Evolutionary conservation across 2,888 invertebrate species (phyloP).

Genomic region (Conchocele bisecta): DNA sequence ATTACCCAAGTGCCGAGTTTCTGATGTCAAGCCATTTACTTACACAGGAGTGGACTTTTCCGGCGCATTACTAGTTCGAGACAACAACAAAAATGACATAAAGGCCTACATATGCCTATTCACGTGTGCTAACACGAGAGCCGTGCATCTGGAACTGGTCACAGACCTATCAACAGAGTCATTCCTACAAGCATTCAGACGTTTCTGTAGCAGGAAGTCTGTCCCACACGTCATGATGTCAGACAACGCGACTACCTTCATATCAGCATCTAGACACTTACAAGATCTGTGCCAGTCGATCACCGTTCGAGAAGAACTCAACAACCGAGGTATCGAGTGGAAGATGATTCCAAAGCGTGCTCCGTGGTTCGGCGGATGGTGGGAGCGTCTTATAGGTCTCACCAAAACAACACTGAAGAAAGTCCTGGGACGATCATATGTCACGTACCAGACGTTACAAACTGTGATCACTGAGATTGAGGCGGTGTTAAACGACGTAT

Average conservation of each 20-base stretch:
- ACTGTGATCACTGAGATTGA: slow-evolving; percentile 50
- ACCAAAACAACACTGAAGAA: slow-evolving; percentile 41
- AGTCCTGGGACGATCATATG: slow-evolving; percentile 20
- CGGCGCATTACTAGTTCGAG: slow-evolving; percentile 22
- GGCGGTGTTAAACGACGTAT: slow-evolving; percentile 9
- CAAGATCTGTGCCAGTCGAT: not conserved
- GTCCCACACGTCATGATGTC: slow-evolving; percentile 37
- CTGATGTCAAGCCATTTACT: slow-evolving; percentile 30
- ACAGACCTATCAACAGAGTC: slow-evolving; percentile 21
- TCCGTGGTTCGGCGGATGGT: slow-evolving; percentile 56
- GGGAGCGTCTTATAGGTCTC: slow-evolving; percentile 49
- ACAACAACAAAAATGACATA: slow-evolving; percentile 1
- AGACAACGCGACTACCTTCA: slow-evolving; percentile 54
- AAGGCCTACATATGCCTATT: slow-evolving; percentile 46
- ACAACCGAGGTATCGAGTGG: slow-evolving; percentile 26
- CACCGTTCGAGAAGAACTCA: slow-evolving; percentile 13
- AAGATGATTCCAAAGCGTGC: slow-evolving; percentile 47
- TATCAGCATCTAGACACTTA: slow-evolving; percentile 24
- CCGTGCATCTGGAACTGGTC: slow-evolving; percentile 51
- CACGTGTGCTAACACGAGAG: slow-evolving; percentile 47
- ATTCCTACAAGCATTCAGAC: slow-evolving; percentile 40
- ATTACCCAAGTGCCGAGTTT: slow-evolving; percentile 19
- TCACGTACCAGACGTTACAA: slow-evolving; percentile 27
- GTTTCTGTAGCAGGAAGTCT: slow-evolving; percentile 40
- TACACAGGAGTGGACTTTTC: slow-evolving; percentile 52